Evolutionary conservation across 2,888 invertebrate genomes (phyloP).

Genomic region (Opisthograptis luteolata): DNA sequence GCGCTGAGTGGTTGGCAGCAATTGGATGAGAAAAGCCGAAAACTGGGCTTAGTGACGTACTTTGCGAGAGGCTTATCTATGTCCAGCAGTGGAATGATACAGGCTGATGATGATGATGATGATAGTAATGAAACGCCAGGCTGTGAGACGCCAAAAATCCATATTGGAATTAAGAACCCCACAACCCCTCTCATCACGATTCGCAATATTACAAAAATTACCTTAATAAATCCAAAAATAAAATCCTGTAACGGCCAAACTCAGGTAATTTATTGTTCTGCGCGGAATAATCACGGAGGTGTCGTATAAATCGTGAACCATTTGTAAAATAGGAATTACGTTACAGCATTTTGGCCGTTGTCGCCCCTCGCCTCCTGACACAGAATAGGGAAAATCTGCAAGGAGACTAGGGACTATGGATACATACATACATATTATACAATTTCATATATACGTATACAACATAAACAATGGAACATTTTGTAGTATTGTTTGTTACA

Average conservation of each 20-base stretch:
- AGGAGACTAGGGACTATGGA: background rate
- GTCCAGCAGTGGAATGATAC: too few relatives aligned
- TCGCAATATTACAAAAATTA: slow-evolving; percentile 63
- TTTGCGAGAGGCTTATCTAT: too few relatives aligned
- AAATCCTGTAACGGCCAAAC: slow-evolving; percentile 71
- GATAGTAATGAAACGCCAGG: too few relatives aligned
- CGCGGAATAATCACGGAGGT: slow-evolving; percentile 80
- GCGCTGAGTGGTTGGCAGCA: too few relatives aligned
- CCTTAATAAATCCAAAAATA: slow-evolving; percentile 78
- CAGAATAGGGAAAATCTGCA: slow-evolving; percentile 14
- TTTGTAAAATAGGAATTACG: slow-evolving; percentile 83
- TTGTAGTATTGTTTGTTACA: too few relatives aligned
- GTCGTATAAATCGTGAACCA: slow-evolving; percentile 82
- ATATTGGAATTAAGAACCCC: slow-evolving; percentile 23
- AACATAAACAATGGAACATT: too few relatives aligned
- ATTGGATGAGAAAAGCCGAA: too few relatives aligned
- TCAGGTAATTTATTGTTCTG: slow-evolving; percentile 79
- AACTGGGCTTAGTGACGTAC: too few relatives aligned
- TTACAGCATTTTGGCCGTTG: slow-evolving; percentile 61
- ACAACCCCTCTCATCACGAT: slow-evolving; percentile 36
- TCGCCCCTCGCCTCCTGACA: slow-evolving; percentile 48
- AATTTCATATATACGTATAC: too few relatives aligned
- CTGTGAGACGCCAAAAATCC: too few relatives aligned
- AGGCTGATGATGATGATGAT: too few relatives aligned
- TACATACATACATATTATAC: too few relatives aligned